Base-by-base conservation (phyloP, 1,140 invertebrate species). In the Galleria mellonella region DNA sequence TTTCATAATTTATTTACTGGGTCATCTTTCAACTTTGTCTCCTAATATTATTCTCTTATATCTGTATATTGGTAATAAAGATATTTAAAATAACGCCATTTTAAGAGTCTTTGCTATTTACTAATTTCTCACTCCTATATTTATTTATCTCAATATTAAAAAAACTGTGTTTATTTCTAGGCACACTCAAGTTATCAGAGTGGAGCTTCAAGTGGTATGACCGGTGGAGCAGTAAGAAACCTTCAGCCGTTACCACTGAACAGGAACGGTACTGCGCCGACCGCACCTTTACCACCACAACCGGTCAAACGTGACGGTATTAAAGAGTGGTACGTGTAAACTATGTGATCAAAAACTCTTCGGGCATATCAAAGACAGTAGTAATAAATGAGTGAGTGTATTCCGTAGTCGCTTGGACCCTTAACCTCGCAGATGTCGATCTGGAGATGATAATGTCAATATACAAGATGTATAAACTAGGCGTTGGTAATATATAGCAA, bases 291-390 rank as follows among this genome's bases (percentile, higher is more conserved):
- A 6, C 54, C 64, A 29, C 37, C 71, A 10, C 76, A 78, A 41
- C 79, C 79, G 7, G 68, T 69, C 39, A 81, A 78, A 43, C 56
- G 79, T 3, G 76, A 83, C 61, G 76, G 79, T 38, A 78, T 83
- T 59, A 81, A 83, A 55, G 76, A 83, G 72, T 83, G 79, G 79
- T 83, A 83, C 53, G 79, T 83, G 43, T 83, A 73, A 62, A 27
- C 14, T 1, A 9, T 8, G 31, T n/a, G 45, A 38, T 40, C 37
- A 47, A n/a, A n/a, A n/a, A n/a, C n/a, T n/a, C 38, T 43, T 43
- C 47, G n/a, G n/a, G n/a, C n/a, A 37, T 37, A 37, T 37, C 35
- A 37, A 37, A 37, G 35, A 37, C 35, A 42, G 35, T 45, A 51
- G 49, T 35, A 32, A 28, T 14, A 38, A 42, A 15, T 46, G 49